Evolutionary conservation across 2,797 vertebrate species (phyloP).

Genomic region (Artibeus jamaicensis): DNA sequence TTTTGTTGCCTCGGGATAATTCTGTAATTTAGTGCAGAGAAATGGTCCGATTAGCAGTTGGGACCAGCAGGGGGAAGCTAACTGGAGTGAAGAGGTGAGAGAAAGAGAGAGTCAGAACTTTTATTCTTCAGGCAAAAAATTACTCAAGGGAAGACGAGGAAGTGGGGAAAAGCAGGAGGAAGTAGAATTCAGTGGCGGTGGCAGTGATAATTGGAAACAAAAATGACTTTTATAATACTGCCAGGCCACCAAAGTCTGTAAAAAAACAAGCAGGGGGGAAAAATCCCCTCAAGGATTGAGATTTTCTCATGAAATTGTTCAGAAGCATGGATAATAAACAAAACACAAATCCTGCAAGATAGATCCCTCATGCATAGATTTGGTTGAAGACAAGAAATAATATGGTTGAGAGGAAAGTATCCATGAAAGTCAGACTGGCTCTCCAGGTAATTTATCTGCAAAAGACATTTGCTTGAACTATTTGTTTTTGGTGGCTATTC

Average conservation of each 20-base stretch:
- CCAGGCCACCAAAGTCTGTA: conserved; percentile 48
- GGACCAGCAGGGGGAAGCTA: conserved; percentile 67
- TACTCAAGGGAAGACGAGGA: conserved; percentile 45
- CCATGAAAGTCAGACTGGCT: conserved; percentile 3
- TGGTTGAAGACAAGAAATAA: conserved; percentile 24
- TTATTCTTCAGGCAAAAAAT: conserved; percentile 43
- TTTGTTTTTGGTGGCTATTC: conserved; percentile 55
- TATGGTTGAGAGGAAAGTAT: background rate
- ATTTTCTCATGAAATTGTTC: conserved; percentile 54
- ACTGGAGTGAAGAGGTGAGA: conserved; percentile 69
- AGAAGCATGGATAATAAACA: conserved; percentile 29
- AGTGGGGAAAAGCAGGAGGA: conserved; percentile 37
- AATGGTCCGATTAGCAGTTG: conserved; percentile 68
- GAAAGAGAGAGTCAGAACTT: conserved; percentile 37
- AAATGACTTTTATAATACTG: conserved; percentile 58
- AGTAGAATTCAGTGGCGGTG: conserved; percentile 29
- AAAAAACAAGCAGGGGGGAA: conserved; percentile 38
- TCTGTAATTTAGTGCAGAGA: conserved; percentile 74
- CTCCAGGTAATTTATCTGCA: conserved; percentile 57
- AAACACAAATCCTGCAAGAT: background rate
- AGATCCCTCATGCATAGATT: background rate
- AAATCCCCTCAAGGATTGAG: background rate
- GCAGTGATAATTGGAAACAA: conserved; percentile 59
- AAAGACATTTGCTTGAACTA: conserved; percentile 46
- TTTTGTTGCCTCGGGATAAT: conserved; percentile 74